phyloP scores from a whole-genome alignment of 2,797 vertebrate genomes.

The Scyliorhinus canicula region DNA sequence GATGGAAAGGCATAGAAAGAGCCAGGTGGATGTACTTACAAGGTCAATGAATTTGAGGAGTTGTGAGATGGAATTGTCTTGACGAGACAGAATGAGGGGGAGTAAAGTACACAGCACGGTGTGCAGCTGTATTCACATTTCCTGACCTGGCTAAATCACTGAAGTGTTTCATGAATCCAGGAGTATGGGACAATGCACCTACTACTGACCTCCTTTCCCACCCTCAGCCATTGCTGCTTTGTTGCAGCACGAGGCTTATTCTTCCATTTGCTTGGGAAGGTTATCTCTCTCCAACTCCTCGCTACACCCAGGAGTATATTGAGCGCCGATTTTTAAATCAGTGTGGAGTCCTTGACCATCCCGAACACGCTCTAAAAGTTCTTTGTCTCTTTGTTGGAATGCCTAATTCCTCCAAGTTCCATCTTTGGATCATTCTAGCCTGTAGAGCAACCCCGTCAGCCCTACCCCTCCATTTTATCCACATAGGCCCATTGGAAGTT shows the following conservation, averaged over 20 bases:
- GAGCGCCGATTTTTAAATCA: not conserved
- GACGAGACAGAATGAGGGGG: not conserved
- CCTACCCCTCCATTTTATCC: not conserved
- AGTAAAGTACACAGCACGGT: not conserved
- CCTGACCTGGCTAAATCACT: not conserved
- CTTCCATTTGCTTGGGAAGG: not conserved
- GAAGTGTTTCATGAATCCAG: not conserved
- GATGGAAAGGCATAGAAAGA: too few relatives aligned
- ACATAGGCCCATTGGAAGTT: not conserved
- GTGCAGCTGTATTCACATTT: not conserved
- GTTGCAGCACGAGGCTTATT: not conserved
- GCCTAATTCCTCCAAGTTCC: not conserved
- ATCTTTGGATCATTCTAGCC: not conserved
- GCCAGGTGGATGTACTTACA: not conserved
- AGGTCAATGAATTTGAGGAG: not conserved
- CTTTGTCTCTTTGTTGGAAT: not conserved
- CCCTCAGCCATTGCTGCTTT: not conserved
- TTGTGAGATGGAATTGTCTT: not conserved
- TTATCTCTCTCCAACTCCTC: not conserved
- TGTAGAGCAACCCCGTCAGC: not conserved
- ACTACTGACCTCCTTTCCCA: not conserved
- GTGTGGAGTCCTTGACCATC: not conserved
- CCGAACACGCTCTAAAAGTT: not conserved
- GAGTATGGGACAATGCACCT: not conserved
- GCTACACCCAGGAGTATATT: not conserved